Percentiles rank a stretch among this genome's conserved stretches.
Conservation (phyloP, 2,113 vertebrate species). For the Perognathus longimembris region DNA sequence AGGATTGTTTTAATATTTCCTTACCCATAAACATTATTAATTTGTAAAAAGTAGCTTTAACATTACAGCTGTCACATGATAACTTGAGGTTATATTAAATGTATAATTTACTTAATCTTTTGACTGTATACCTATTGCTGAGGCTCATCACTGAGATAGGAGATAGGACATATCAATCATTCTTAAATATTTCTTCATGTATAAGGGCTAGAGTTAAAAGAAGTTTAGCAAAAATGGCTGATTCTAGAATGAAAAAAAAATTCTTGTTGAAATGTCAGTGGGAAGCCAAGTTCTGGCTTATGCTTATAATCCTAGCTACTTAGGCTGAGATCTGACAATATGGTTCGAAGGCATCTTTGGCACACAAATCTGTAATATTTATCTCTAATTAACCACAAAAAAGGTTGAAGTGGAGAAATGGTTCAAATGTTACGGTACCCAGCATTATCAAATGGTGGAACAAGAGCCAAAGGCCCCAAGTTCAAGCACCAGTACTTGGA, state of each 20-base stretch:
- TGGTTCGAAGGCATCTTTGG: no score
- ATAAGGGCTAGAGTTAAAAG: conserved; percentile 14
- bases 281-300: no score
- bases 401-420: no score
- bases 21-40: neutral
- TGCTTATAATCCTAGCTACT: no score
- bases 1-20: neutral
- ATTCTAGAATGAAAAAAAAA: neutral
- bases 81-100: conserved; percentile 10
- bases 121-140: neutral
- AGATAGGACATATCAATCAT: neutral
- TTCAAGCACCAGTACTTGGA: no score
- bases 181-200: neutral
- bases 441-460: no score
- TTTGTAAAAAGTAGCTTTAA: neutral
- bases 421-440: no score
- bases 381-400: no score
- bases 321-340: no score
- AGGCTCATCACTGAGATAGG: neutral
- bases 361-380: no score
- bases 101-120: neutral
- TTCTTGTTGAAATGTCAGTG: neutral
- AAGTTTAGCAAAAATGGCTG: conserved; percentile 29
- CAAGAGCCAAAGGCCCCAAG: no score
- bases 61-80: neutral